A percentile compares a stretch with the other conserved stretches of the same genome.
Conservation (phyloP, 2,888 invertebrate genomes). For the Biston betularia region DNA sequence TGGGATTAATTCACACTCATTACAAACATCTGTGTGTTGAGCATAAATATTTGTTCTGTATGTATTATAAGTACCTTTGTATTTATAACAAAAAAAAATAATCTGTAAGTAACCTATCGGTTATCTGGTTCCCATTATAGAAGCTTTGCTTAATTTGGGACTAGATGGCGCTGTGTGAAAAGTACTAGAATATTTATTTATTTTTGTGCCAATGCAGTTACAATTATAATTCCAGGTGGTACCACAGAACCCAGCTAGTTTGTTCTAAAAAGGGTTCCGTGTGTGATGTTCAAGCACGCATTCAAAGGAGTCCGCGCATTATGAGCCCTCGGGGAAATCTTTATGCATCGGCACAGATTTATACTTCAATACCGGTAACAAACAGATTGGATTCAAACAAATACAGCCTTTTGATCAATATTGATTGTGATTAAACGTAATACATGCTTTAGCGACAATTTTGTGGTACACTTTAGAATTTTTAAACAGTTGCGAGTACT, state of each 20-base stretch:
- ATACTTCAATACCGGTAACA: conserved; percentile 36
- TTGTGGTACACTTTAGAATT: conserved; percentile 1
- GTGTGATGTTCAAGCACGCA: conserved; percentile 28
- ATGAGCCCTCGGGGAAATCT: conserved; percentile 61
- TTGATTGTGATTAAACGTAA: conserved; percentile 36
- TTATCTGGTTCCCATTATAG: too few species aligned
- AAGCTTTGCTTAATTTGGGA: too few species aligned
- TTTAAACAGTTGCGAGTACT: background rate
- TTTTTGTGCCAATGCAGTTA: background rate
- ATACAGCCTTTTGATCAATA: conserved; percentile 36
- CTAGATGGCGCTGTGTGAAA: too few species aligned
- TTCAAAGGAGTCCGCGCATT: conserved; percentile 47
- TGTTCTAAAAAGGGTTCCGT: conserved; percentile 11
- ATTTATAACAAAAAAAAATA: too few species aligned
- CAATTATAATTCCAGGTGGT: background rate
- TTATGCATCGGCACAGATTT: conserved; percentile 52
- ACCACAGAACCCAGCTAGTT: background rate
- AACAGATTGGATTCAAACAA: conserved; percentile 40
- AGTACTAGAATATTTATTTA: too few species aligned
- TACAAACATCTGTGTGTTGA: too few species aligned
- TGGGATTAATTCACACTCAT: too few species aligned
- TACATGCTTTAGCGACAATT: conserved; percentile 18
- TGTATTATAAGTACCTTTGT: too few species aligned
- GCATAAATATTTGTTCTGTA: too few species aligned
- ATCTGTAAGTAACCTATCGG: too few species aligned